Percentiles rank a stretch among this genome's conserved stretches.
These are phyloP conservation scores for Bimastos eiseni DNA, from an alignment of 2,888 invertebrate species.

Conservation along the genomic window DNA sequence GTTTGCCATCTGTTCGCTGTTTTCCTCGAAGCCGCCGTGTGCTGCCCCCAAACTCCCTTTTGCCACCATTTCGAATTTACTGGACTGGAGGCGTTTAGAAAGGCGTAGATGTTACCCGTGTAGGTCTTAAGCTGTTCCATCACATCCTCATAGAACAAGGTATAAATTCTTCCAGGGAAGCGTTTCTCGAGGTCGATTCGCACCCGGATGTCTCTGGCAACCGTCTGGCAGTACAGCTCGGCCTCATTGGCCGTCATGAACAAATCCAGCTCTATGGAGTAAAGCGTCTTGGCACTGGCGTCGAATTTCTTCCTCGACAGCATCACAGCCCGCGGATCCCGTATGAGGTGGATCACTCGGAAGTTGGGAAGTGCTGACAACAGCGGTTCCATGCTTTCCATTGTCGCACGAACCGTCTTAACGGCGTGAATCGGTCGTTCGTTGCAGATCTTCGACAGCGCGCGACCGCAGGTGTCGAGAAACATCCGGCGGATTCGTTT, in stretches of 20 bases:
- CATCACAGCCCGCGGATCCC: conserved; percentile 37
- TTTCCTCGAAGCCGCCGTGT: background rate
- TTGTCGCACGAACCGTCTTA: conserved; percentile 36
- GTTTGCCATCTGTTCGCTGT: background rate
- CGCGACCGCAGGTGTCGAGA: background rate
- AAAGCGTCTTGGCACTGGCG: conserved; percentile 10
- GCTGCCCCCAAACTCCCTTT: background rate
- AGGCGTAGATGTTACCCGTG: background rate
- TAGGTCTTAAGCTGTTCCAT: background rate
- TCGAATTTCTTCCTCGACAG: conserved; percentile 31
- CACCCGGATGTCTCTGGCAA: conserved; percentile 24
- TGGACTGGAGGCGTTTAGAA: background rate
- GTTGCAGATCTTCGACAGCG: conserved; percentile 2
- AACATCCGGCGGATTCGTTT: background rate
- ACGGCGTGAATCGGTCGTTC: background rate
- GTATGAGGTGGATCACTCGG: conserved; percentile 35
- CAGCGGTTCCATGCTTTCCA: conserved; percentile 29
- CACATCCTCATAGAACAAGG: conserved; percentile 34
- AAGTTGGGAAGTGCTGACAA: conserved; percentile 21
- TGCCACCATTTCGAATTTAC: background rate
- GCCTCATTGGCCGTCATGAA: conserved; percentile 31
- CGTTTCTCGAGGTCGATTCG: conserved; percentile 22
- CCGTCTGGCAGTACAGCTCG: conserved; percentile 29
- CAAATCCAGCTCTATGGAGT: background rate
- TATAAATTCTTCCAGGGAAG: conserved; percentile 33